phyloP scores from a whole-genome alignment of 2,888 invertebrate species.

The Diaperis boleti region DNA sequence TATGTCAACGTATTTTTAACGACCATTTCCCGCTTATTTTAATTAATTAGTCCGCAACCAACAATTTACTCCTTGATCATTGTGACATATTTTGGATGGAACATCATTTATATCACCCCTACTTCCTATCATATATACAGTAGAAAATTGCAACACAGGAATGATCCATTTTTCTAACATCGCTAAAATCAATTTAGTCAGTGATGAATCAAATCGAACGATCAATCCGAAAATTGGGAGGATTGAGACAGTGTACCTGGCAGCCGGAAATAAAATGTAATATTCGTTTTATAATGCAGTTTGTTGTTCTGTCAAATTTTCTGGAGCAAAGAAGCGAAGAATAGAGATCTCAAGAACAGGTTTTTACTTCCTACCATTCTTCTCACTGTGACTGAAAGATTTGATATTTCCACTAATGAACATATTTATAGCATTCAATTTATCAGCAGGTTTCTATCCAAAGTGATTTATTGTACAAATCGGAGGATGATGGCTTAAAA shows the following conservation, averaged over 20 bases:
- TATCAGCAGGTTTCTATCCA: slow-evolving; percentile 32
- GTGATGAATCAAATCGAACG: slow-evolving; percentile 10
- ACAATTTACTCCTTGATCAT: too few species aligned
- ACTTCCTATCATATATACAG: too few species aligned
- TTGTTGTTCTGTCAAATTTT: slow-evolving; percentile 29
- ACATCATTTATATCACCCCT: too few species aligned
- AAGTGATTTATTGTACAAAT: slow-evolving; percentile 40
- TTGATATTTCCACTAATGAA: slow-evolving; percentile 47
- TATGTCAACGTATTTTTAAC: too few species aligned
- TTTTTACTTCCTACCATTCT: slow-evolving; percentile 11
- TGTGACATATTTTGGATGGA: too few species aligned
- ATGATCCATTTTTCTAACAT: too few species aligned
- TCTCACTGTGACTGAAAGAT: slow-evolving; percentile 36
- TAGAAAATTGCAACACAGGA: too few species aligned
- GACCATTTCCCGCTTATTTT: too few species aligned
- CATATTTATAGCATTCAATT: slow-evolving; percentile 45
- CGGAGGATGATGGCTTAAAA: slow-evolving; percentile 39
- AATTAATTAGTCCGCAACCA: too few species aligned
- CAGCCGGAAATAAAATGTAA: slow-evolving; percentile 16
- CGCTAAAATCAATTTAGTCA: too few species aligned
- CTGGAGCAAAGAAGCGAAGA: slow-evolving; percentile 30
- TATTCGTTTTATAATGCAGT: slow-evolving; percentile 30
- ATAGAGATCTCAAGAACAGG: slow-evolving; percentile 30
- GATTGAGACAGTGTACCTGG: background rate
- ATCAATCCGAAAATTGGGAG: slow-evolving; percentile 7